Conservation (phyloP, 2,888 invertebrate genomes). For the Adelphocoris suturalis region DNA sequence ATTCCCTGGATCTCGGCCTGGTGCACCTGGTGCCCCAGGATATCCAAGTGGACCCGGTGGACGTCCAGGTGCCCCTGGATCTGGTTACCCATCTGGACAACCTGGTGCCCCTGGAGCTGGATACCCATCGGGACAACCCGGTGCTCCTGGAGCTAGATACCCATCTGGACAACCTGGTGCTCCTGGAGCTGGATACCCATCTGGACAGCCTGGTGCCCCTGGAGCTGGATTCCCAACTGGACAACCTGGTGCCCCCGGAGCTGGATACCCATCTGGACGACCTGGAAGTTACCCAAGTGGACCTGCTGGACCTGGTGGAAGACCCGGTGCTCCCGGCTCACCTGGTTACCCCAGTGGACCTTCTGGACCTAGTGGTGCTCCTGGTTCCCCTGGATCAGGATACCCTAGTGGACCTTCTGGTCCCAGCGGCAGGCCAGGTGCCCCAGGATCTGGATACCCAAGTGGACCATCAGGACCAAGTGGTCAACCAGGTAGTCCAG, state of each 20-base stretch:
- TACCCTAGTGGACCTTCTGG: constrained; percentile 46
- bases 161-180: constrained; percentile 50
- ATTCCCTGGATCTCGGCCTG: not conserved
- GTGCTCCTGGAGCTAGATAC: constrained; percentile 33
- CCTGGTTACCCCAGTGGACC: constrained; percentile 38
- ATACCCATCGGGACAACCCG: constrained; percentile 8
- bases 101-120: constrained; percentile 18
- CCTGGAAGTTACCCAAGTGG: constrained; percentile 12
- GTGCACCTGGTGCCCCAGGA: constrained; percentile 19
- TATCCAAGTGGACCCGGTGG: constrained; percentile 13
- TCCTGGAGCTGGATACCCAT: constrained; percentile 46
- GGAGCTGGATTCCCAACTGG: constrained; percentile 52
- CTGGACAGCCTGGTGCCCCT: constrained; percentile 44
- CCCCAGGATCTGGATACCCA: constrained; percentile 45
- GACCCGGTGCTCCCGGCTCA: constrained; percentile 76
- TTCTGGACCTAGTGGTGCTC: constrained; percentile 35
- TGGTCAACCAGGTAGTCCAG: not conserved
- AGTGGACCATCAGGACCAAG: constrained; percentile 42
- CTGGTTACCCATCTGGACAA: constrained; percentile 44
- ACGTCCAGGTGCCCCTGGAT: constrained; percentile 14
- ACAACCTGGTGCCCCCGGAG: not conserved
- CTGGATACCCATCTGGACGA: constrained; percentile 43
- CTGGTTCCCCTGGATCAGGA: constrained; percentile 17
- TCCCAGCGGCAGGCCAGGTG: not conserved
- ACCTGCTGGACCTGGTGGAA: not conserved